A percentile compares a stretch with the other conserved stretches of the same genome.
phyloP scores from a whole-genome alignment of 2,113 vertebrate genomes.

The Chloropsis cyanopogon region DNA sequence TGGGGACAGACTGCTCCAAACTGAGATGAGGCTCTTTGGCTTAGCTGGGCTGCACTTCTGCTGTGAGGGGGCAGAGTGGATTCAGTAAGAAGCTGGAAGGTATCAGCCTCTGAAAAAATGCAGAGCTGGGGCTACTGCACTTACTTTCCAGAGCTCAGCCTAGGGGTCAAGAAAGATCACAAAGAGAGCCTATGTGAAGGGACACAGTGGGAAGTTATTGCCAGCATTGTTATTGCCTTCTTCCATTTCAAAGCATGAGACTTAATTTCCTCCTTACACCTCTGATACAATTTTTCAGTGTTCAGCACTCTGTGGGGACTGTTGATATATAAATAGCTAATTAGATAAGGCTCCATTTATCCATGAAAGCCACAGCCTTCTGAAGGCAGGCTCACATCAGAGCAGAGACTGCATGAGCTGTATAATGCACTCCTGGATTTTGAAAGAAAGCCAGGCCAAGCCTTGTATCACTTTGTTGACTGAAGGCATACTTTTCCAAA shows the following conservation, averaged over 20 bases:
- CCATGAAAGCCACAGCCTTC: not conserved
- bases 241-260: not conserved
- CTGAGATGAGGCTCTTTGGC: not conserved
- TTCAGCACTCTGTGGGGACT: not conserved
- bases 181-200: not conserved
- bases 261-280: constrained; percentile 10
- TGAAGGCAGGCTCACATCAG: not conserved
- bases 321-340: constrained; percentile 27
- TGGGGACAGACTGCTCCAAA: not conserved
- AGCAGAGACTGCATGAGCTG: not conserved
- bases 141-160: not conserved
- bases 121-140: not conserved
- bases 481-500: constrained; percentile 15
- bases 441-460: constrained; percentile 22
- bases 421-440: not conserved
- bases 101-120: not conserved
- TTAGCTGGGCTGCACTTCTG: not conserved
- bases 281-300: not conserved
- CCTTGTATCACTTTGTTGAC: not conserved
- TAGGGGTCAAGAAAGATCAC: not conserved
- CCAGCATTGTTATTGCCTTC: not conserved
- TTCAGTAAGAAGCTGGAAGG: not conserved
- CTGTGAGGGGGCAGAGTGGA: accelerated
- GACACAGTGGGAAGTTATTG: not conserved
- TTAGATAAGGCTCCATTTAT: constrained; percentile 30